Base-by-base conservation (phyloP, 1,140 invertebrate genomes). In the Andrena cerasifolii region DNA sequence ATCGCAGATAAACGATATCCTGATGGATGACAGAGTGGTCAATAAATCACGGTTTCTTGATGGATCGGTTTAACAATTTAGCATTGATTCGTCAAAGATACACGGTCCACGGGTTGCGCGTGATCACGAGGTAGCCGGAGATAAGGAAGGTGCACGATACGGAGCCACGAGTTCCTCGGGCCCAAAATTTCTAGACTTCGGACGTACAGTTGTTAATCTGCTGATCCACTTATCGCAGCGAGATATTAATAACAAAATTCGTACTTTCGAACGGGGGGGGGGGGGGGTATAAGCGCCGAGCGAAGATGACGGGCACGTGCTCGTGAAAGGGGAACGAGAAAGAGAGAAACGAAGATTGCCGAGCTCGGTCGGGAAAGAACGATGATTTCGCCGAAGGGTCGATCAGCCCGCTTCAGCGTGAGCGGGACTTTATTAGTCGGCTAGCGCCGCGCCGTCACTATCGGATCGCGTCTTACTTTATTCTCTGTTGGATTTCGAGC, bases 351-450 rank as follows among this genome's bases (percentile, higher is more conserved):
- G 74, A 61, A 70, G 58, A 43, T 26, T 33, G 66, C 56, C 66
- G 74, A 77, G n/a, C 7, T 3, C 0, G 1, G 24, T 26, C 74
- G 74, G 28, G 71, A 61, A 24, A 26, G n/a, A 59, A 62, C 71
- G 71, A 73, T 40, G 31, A 12, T 45, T 31, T 40, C 28, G 3
- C 43, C 43, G 28, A 62, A 71, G 45, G 56, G 66, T 77, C 74
- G 66, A 71, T 71, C 28, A 8, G 66, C 5, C 5, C 3, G 8
- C 6, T 18, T 24, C 33, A 59, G 54, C 18, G 33, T 49, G 36
- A 61, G 66, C 54, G 43, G 24, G 61, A 45, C 14, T 75, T 67
- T 51, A 43, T 77, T 51, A 21, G 65, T 61, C 54, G 66, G 66
- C 24, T 54, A 28, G 1, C 54, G 18, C 33, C 74, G 74, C 31